Conservation (phyloP, 1,140 invertebrate species). For the Diachasmimorpha longicaudata region DNA sequence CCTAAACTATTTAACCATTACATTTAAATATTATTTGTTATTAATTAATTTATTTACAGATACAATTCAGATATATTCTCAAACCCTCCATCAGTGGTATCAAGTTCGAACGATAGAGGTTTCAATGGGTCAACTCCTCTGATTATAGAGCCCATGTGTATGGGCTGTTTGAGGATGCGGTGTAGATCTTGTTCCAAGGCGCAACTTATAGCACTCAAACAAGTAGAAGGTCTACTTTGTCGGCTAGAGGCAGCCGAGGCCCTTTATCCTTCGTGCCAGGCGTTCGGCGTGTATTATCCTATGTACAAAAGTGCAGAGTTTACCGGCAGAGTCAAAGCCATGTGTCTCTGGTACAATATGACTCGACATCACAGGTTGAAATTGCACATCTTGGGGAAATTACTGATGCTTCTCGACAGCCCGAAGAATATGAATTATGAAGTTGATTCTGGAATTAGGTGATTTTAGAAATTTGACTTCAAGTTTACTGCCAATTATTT, state of each 20-base stretch:
- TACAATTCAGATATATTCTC: slow-evolving; percentile 38
- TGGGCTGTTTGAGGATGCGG: slow-evolving; percentile 73
- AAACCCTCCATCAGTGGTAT: background rate
- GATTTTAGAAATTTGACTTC: background rate
- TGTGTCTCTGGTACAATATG: slow-evolving; percentile 91
- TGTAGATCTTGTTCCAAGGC: slow-evolving; percentile 73
- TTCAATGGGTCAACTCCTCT: slow-evolving; percentile 27
- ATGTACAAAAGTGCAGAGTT: slow-evolving; percentile 73
- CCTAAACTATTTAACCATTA: background rate
- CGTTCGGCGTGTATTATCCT: slow-evolving; percentile 76
- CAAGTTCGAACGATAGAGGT: slow-evolving; percentile 30
- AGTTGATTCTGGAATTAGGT: slow-evolving; percentile 41
- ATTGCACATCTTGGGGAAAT: slow-evolving; percentile 77
- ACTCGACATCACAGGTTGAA: slow-evolving; percentile 83
- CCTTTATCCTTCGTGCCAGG: slow-evolving; percentile 84
- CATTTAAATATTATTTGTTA: background rate
- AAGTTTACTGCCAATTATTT: too few relatives aligned
- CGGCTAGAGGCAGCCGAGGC: slow-evolving; percentile 79
- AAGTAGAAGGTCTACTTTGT: slow-evolving; percentile 75
- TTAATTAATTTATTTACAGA: slow-evolving; percentile 34
- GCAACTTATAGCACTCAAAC: slow-evolving; percentile 74
- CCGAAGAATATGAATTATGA: slow-evolving; percentile 44
- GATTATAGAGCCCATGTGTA: slow-evolving; percentile 34
- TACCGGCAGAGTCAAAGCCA: slow-evolving; percentile 72
- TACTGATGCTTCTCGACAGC: slow-evolving; percentile 67